Conservation (phyloP, 2,113 vertebrate genomes). For the Cebidichthys violaceus region DNA sequence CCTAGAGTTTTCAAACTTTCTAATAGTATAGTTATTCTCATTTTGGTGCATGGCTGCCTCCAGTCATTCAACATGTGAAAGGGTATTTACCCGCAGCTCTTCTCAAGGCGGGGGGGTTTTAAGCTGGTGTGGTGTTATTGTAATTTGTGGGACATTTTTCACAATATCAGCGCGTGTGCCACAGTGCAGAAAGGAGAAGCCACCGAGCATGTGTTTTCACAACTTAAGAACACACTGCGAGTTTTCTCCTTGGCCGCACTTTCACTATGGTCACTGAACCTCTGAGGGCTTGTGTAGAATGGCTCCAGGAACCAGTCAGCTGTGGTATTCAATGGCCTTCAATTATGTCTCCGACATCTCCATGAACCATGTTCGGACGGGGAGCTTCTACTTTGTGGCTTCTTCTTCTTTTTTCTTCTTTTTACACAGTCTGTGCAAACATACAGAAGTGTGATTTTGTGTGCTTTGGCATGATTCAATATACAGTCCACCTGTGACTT, state of each 20-base stretch:
- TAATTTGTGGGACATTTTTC: constrained; percentile 44
- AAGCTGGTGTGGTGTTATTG: constrained; percentile 23
- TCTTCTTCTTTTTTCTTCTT: not conserved
- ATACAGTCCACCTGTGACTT: constrained; percentile 20
- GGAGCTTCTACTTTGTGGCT: constrained; percentile 52
- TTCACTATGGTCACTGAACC: constrained; percentile 67
- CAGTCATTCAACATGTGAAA: constrained; percentile 2
- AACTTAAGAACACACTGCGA: constrained; percentile 51
- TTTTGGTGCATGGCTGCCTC: constrained; percentile 19
- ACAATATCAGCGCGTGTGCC: constrained; percentile 33
- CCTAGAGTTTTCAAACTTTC: too few relatives aligned
- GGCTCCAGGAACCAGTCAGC: constrained; percentile 60
- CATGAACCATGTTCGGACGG: constrained; percentile 40
- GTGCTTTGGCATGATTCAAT: constrained; percentile 36
- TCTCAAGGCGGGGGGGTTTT: constrained; percentile 10
- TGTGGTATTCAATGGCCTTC: constrained; percentile 71
- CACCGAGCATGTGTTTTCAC: constrained; percentile 70
- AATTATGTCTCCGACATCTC: constrained; percentile 68
- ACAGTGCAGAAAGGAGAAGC: constrained; percentile 51
- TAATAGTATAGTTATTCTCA: constrained; percentile 13
- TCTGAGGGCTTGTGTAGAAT: constrained; percentile 44
- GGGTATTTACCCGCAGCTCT: not conserved
- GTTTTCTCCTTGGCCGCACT: constrained; percentile 59
- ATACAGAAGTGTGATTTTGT: constrained; percentile 22
- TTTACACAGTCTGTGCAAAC: constrained; percentile 37